Conservation (phyloP, 2,797 vertebrate species). For the Tenualosa thibaudeaui region DNA sequence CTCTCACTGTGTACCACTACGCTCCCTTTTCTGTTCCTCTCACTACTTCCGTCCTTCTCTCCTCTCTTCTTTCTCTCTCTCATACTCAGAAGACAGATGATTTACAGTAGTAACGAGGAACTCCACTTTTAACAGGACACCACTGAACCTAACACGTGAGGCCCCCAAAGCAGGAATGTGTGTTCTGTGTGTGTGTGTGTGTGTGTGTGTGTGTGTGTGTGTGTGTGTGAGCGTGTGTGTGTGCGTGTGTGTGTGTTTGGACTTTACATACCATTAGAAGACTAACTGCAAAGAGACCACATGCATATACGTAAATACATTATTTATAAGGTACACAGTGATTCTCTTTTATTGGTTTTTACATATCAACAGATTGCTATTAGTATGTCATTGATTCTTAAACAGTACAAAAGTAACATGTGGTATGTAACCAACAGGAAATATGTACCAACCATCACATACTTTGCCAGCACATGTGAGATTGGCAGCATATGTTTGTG, state of each 20-base stretch:
- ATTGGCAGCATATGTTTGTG: not conserved
- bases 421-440: not conserved
- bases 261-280: conserved; percentile 6
- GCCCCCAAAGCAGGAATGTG: conserved; percentile 34
- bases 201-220: conserved; percentile 30
- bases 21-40: not conserved
- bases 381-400: not conserved
- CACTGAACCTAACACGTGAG: conserved; percentile 50
- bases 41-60: not conserved
- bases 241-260: not conserved
- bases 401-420: not conserved
- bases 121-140: conserved; percentile 58
- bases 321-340: not conserved
- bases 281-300: not conserved
- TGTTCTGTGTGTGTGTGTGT: conserved; percentile 26
- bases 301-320: not conserved
- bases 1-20: not conserved
- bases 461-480: not conserved
- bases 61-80: conserved; percentile 24
- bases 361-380: not conserved
- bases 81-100: conserved; percentile 44
- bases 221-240: conserved; percentile 22
- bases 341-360: not conserved
- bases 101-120: conserved; percentile 55
- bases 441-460: not conserved